Percentiles rank a stretch among this genome's conserved stretches.
Evolutionary conservation across 2,113 vertebrate species (phyloP).

Genomic region (Corythoichthys intestinalis): DNA sequence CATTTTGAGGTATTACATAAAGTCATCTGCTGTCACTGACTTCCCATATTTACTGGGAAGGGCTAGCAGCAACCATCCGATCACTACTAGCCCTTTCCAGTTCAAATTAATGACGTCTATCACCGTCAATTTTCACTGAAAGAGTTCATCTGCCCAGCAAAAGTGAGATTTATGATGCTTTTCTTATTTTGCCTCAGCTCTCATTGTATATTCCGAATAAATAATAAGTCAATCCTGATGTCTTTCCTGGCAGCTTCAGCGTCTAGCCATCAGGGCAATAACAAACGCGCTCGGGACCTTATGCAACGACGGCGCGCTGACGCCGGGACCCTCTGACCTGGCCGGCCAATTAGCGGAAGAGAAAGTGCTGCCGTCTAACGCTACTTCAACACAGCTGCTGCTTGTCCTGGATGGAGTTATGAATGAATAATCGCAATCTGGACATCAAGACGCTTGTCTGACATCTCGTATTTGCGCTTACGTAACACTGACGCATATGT

Average conservation of each 20-base stretch:
- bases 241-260: slow-evolving; percentile 65
- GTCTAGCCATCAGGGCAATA: slow-evolving; percentile 64
- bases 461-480: slow-evolving; percentile 23
- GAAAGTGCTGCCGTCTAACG: slow-evolving; percentile 64
- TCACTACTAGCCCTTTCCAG: no score
- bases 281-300: slow-evolving; percentile 61
- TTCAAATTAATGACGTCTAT: no score
- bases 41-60: no score
- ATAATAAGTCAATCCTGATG: slow-evolving; percentile 22
- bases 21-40: no score
- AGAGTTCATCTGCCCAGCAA: background rate
- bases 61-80: no score
- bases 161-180: background rate
- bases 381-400: slow-evolving; percentile 28
- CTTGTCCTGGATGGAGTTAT: slow-evolving; percentile 21
- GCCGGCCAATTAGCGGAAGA: slow-evolving; percentile 49
- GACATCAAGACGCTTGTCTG: slow-evolving; percentile 26
- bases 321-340: slow-evolving; percentile 43
- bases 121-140: no score
- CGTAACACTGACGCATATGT: slow-evolving; percentile 11
- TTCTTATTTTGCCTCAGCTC: background rate
- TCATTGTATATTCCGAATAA: background rate
- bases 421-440: slow-evolving; percentile 15
- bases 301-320: slow-evolving; percentile 54
- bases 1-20: no score